These are phyloP conservation scores for Oncorhynchus clarkii DNA, from an alignment of 2,113 vertebrate species.

Conservation along the genomic window DNA sequence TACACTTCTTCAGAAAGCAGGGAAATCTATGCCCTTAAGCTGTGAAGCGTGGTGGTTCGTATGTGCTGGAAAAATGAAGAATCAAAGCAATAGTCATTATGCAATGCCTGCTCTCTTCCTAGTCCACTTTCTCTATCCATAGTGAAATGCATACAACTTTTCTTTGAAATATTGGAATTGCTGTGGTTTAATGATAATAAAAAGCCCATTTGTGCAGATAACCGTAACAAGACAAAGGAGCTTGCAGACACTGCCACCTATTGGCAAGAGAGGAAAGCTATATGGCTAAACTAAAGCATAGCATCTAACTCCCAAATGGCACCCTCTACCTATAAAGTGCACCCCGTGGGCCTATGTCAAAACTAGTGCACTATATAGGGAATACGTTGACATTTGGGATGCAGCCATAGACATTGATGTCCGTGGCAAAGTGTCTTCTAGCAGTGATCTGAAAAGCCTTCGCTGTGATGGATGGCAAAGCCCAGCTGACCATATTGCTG, in stretches of 20 bases:
- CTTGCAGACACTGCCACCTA: background rate
- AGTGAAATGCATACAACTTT: background rate
- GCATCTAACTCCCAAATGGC: too few species aligned
- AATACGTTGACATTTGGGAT: background rate
- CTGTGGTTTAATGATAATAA: background rate
- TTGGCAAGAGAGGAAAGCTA: background rate
- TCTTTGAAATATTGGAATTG: background rate
- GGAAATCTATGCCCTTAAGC: background rate
- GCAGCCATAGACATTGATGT: background rate
- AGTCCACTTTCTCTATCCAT: background rate
- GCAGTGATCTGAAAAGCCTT: conserved; percentile 14
- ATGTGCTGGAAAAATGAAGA: background rate
- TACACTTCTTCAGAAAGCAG: background rate
- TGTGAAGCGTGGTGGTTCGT: background rate
- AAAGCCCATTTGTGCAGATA: background rate
- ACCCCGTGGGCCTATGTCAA: too few species aligned
- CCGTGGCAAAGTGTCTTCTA: conserved; percentile 14
- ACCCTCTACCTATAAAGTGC: too few species aligned
- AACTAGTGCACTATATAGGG: too few species aligned
- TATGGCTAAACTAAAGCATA: background rate
- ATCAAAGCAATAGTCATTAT: background rate
- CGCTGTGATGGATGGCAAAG: conserved; percentile 70
- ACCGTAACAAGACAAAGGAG: background rate
- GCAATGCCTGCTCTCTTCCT: background rate
- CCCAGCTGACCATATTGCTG: conserved; percentile 70